A percentile compares a stretch with the other conserved stretches of the same genome.
These are phyloP conservation scores for Drosophila repleta DNA, from an alignment of 1,140 invertebrate species.

Conservation along the genomic window DNA sequence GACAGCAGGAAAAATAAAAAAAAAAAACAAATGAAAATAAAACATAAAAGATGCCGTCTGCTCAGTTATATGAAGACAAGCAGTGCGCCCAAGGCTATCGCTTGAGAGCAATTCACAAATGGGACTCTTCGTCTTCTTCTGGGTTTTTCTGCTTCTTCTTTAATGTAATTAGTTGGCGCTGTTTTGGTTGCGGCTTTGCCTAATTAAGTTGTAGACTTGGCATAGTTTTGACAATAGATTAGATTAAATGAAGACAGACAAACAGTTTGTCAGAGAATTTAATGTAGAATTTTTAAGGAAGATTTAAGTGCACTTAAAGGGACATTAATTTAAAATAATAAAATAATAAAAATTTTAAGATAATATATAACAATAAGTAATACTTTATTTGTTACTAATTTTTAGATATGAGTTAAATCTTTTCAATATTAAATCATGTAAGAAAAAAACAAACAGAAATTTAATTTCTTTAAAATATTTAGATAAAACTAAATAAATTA, in stretches of 20 bases:
- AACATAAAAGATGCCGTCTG: slow-evolving; percentile 46
- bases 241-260: background rate
- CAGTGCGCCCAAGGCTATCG: slow-evolving; percentile 34
- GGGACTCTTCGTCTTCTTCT: slow-evolving; percentile 5
- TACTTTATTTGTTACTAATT: too few species aligned
- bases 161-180: slow-evolving; percentile 35
- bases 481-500: too few species aligned
- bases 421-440: too few species aligned
- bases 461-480: too few species aligned
- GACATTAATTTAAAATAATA: background rate
- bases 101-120: slow-evolving; percentile 16
- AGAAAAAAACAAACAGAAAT: too few species aligned
- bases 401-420: too few species aligned
- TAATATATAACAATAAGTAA: too few species aligned
- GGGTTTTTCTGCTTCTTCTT: background rate
- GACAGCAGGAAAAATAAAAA: slow-evolving; percentile 3
- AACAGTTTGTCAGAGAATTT: background rate
- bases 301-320: background rate
- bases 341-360: background rate
- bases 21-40: slow-evolving; percentile 17
- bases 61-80: slow-evolving; percentile 10
- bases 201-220: slow-evolving; percentile 47
- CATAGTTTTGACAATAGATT: slow-evolving; percentile 26
- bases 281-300: too few species aligned
- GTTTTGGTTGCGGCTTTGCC: slow-evolving; percentile 30